Base-by-base conservation (phyloP, 2,113 vertebrate genomes). In the Prunella fulvescens region DNA sequence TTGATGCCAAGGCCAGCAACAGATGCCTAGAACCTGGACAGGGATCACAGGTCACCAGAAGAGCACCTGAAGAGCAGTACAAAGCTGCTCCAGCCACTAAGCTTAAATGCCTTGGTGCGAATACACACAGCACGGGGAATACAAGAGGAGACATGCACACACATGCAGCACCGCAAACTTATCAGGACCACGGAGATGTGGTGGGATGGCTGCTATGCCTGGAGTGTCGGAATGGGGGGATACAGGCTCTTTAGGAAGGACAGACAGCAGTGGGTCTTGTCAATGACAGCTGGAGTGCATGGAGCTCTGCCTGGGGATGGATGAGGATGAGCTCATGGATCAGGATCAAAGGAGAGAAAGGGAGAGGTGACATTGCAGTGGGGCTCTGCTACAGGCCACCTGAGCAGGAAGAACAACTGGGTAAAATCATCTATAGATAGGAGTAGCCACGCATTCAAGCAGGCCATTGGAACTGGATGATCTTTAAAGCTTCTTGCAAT, bases 131-230 rank as follows among this genome's bases (percentile, higher is more conserved):
- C 33, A 8, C 3, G 33, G 22, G 26, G 33, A 62, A 33, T 31
- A 33, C 22, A 33, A 26, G 33, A 62, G 47, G 14, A 62, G 26
- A 26, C 2, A 2, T 26, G 67, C 33, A 37, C 47, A 62, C 26
- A 26, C 22, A 16, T 4, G 11, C 14, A 54, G 48, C 28, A 26
- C n/a, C 0, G 0, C 10, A 23, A 54, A 37, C 2, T 28, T 11
- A 33, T 2, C 39, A 83, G 48, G 33, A 18, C 39, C 67, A 33
- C 0, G 3, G 48, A 53, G 39, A 28, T 18, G 26, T 53, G 39
- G 22, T 37, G 26, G 67, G 47, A 37, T 37, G 33, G 80, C 20
- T 72, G 26, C 57, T 31, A 1, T 20, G 12, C 56, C 47, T 44
- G 20, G 81, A 26, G 57, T 22, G 26, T 26, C 0, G 0, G 17